These are phyloP conservation scores for Hydropotes inermis DNA, from an alignment of 2,113 vertebrate species.

Conservation along the genomic window DNA sequence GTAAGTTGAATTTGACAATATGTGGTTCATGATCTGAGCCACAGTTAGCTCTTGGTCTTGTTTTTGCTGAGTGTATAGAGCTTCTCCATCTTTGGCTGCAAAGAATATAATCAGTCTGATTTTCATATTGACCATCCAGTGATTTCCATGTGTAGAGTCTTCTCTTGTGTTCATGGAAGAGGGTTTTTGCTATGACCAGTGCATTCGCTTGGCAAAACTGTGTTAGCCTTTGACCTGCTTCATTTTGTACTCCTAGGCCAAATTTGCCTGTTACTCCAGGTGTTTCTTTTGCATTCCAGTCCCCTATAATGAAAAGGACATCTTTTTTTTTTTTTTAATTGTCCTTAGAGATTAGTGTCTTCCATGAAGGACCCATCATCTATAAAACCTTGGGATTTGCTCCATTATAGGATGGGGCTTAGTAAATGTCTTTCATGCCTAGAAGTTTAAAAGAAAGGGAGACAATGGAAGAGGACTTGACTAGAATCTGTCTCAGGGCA, in stretches of 20 bases:
- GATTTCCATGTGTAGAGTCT: neutral
- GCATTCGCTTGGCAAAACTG: neutral
- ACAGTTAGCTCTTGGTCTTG: neutral
- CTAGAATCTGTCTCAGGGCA: neutral
- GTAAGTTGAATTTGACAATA: neutral
- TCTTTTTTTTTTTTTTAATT: neutral
- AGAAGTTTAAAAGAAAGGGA: neutral
- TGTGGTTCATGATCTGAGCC: neutral
- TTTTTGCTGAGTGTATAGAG: neutral
- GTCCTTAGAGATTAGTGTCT: neutral
- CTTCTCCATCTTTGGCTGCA: neutral
- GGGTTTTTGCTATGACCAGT: neutral
- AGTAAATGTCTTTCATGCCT: neutral
- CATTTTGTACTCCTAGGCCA: neutral
- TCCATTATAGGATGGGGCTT: neutral
- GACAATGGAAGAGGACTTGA: neutral
- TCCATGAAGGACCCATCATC: neutral
- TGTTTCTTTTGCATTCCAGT: neutral
- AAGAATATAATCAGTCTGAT: neutral
- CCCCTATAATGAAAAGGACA: neutral
- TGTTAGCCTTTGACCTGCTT: neutral
- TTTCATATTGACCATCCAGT: neutral
- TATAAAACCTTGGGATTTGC: neutral
- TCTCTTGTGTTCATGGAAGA: neutral
- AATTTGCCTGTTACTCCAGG: neutral